Evolutionary conservation across 1,140 invertebrate species (phyloP).

Genomic region (Nebria ingens): DNA sequence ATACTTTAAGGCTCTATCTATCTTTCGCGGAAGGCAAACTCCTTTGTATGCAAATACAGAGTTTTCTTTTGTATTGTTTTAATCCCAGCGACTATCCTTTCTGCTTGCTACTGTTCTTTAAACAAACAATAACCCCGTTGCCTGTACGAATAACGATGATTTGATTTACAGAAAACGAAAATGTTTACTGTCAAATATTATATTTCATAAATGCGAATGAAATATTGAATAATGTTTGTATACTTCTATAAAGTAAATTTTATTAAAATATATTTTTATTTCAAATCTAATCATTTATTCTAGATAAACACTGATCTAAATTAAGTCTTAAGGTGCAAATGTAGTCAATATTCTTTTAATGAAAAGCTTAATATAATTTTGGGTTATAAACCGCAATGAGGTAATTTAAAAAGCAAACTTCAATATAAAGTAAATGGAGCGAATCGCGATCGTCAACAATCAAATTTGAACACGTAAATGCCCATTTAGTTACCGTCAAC

Average conservation of each 20-base stretch:
- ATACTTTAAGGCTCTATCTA: no score
- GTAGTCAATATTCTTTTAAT: background rate
- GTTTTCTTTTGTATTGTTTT: conserved; percentile 19
- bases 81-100: conserved; percentile 12
- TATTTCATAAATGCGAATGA: no score
- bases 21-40: conserved; percentile 2
- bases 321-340: no score
- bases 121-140: background rate
- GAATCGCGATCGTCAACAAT: background rate
- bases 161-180: no score
- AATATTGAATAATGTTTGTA: background rate
- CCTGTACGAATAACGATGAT: no score
- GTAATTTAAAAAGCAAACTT: background rate
- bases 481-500: background rate
- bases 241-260: background rate
- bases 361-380: no score
- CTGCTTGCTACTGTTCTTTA: no score
- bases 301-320: no score
- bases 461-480: no score
- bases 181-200: no score
- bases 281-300: no score
- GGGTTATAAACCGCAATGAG: background rate
- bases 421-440: background rate
- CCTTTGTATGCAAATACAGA: conserved; percentile 17
- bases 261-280: background rate